Percentiles rank a stretch among this genome's conserved stretches.
phyloP scores from a whole-genome alignment of 2,797 vertebrate genomes.

The Cygnus olor region DNA sequence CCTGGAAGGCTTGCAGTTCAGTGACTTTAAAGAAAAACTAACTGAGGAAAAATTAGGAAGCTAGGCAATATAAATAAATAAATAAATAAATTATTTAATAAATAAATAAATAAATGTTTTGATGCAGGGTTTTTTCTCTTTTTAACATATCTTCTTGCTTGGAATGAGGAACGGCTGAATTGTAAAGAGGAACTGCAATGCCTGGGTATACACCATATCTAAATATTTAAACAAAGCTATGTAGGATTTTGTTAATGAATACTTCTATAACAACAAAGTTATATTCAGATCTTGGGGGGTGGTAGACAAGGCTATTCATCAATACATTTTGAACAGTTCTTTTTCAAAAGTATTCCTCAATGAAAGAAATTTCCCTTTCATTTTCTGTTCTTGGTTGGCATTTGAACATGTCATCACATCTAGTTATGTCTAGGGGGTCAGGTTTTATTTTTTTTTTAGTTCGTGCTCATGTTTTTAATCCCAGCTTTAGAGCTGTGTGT shows the following conservation, averaged over 20 bases:
- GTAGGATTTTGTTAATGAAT: neutral
- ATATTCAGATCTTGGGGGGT: neutral
- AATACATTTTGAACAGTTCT: neutral
- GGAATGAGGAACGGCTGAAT: neutral
- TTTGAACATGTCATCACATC: neutral
- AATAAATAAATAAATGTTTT: neutral
- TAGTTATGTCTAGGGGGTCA: neutral
- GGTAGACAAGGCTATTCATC: neutral
- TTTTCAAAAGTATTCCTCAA: neutral
- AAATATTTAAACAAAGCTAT: neutral
- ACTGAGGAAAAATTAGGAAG: neutral
- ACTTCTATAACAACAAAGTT: neutral
- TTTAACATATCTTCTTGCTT: neutral
- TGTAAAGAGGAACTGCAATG: neutral
- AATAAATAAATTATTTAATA: too few species aligned
- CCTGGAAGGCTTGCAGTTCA: neutral
- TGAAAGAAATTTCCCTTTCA: neutral
- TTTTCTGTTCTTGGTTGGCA: neutral
- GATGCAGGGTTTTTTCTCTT: fast-evolving
- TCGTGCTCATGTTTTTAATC: neutral
- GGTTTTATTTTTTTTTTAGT: neutral
- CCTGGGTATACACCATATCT: neutral
- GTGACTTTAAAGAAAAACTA: neutral
- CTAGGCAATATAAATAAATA: too few species aligned
- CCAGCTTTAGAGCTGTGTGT: neutral